phyloP scores from a whole-genome alignment of 2,888 invertebrate genomes.

The Adelphocoris suturalis region DNA sequence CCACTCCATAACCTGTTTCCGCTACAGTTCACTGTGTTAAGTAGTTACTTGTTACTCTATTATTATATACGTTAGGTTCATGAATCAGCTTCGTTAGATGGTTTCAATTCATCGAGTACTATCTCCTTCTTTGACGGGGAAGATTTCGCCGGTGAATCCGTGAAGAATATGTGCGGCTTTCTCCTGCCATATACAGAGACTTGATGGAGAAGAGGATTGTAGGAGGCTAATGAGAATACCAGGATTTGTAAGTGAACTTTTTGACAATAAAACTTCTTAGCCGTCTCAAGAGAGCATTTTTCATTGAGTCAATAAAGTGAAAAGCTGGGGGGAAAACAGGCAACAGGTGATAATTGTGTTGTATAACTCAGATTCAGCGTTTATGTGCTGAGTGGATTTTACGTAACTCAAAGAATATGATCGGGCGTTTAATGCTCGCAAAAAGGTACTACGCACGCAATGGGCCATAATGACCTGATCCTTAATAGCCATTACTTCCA shows the following conservation, averaged over 20 bases:
- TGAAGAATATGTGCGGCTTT: no score
- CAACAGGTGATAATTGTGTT: not conserved
- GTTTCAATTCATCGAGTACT: slow-evolving; percentile 17
- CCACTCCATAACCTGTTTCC: not conserved
- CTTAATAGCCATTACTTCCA: slow-evolving; percentile 19
- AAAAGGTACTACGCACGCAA: not conserved
- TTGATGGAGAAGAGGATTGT: no score
- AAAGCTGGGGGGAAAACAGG: not conserved
- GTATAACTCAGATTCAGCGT: not conserved
- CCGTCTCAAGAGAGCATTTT: no score
- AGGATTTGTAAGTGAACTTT: no score
- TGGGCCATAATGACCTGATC: not conserved
- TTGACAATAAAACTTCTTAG: no score
- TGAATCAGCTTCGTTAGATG: slow-evolving; percentile 1
- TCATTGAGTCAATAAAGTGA: no score
- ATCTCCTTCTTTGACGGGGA: not conserved
- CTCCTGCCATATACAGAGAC: no score
- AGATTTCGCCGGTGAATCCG: not conserved
- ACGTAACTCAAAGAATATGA: not conserved
- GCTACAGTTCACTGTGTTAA: not conserved
- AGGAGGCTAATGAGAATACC: no score
- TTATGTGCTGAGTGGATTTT: not conserved
- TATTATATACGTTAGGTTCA: not conserved
- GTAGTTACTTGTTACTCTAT: not conserved
- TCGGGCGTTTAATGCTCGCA: not conserved